Evolutionary conservation across 2,888 invertebrate species (phyloP), one percentile per base, ranked within the genome.

Genomic region (Noctua janthina): DNA sequence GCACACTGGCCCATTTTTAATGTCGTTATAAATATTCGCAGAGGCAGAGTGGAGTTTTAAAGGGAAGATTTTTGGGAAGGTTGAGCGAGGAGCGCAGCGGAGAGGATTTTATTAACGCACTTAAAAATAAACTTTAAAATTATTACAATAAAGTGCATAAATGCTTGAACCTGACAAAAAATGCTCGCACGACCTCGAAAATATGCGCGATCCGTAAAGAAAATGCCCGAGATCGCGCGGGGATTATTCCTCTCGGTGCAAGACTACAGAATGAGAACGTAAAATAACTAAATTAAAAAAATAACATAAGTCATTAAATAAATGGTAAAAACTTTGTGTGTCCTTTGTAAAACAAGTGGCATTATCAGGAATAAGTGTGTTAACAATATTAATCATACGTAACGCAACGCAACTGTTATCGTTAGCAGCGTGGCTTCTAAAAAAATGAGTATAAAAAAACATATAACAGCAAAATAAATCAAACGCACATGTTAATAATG

Each of bases 401-500:
- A 46, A 46, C n/a, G n/a, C n/a, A n/a, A n/a, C n/a, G 10, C 13
- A 68, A 10, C 64, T 8, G 35, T 35, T 35, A 64, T 8, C 17
- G 46, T 49, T 68, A 68, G 39, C n/a, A 1, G 8, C 43, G 43
- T n/a, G 49, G 51, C 74, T 56, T 59, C 43, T n/a, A 11, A 64
- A 56, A 51, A 84, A 74, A 78, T 68, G n/a, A 39, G 7, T 64
- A 17, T 13, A 1, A 54, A 72, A 76, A 79, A 74, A 51, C 67
- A 56, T 46, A 23, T 49, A 49, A 74, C 51, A 74, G 54, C 23
- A 46, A 76, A 72, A 87, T 87, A 85, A 87, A 87, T 87, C 87
- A 86, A 70, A 78, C 78, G 23, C 86, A 86, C 70, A 77, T 84
- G 84, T 78, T 86, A 83, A 83, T 84, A 86, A 81, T 74, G 86